phyloP scores from a whole-genome alignment of 2,797 vertebrate genomes.

The Oreochromis grahami region DNA sequence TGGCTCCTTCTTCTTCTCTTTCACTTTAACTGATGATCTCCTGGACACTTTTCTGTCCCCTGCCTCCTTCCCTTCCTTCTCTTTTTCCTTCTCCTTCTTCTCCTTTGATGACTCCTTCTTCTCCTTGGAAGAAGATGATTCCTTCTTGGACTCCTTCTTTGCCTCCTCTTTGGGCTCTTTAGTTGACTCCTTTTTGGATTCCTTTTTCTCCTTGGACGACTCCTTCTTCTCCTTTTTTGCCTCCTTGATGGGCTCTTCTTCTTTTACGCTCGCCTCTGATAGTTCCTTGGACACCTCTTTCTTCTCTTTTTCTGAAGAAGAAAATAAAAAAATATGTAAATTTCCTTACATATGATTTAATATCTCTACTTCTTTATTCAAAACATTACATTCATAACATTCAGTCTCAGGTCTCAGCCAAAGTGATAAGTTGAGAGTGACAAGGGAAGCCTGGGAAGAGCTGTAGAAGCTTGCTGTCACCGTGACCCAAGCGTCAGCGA shows the following conservation, averaged over 20 bases:
- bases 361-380: background rate
- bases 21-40: conserved; percentile 64
- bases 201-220: conserved; percentile 58
- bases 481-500: background rate
- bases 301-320: conserved; percentile 50
- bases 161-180: conserved; percentile 54
- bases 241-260: conserved; percentile 50
- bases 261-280: conserved; percentile 18
- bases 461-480: background rate
- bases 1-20: conserved; percentile 73
- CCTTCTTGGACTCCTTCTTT: conserved; percentile 58
- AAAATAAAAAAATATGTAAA: background rate
- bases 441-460: background rate
- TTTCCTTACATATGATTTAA: background rate
- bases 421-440: background rate
- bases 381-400: background rate
- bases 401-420: background rate
- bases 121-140: conserved; percentile 53
- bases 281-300: conserved; percentile 42
- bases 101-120: conserved; percentile 61
- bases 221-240: conserved; percentile 56
- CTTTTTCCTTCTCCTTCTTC: conserved; percentile 58
- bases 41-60: conserved; percentile 61
- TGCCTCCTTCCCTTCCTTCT: conserved; percentile 59
- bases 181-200: conserved; percentile 49